phyloP scores from a whole-genome alignment of 2,113 vertebrate species.

The Planiliza haematocheilus region DNA sequence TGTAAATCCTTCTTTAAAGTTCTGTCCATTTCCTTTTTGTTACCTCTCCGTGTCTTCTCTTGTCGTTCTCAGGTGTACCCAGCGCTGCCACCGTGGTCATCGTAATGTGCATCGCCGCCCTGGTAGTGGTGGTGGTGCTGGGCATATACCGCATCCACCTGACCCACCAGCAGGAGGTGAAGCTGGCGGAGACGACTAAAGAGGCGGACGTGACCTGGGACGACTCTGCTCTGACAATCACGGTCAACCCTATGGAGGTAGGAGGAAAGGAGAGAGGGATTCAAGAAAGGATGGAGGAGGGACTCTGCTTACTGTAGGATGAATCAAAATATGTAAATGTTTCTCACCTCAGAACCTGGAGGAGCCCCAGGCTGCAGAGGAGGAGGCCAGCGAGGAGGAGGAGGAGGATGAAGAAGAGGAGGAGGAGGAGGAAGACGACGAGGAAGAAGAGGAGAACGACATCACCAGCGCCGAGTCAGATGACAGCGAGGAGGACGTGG shows the following conservation, averaged over 20 bases:
- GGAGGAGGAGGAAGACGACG: slow-evolving; percentile 88
- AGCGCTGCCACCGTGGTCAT: slow-evolving; percentile 89
- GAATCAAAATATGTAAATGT: too few species aligned
- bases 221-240: slow-evolving; percentile 93
- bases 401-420: slow-evolving; percentile 89
- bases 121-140: slow-evolving; percentile 89
- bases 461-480: slow-evolving; percentile 93
- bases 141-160: slow-evolving; percentile 89
- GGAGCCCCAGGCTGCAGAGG: slow-evolving; percentile 83
- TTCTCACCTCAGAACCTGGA: slow-evolving; percentile 85
- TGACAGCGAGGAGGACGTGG: slow-evolving; percentile 90
- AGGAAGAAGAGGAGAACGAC: slow-evolving; percentile 88
- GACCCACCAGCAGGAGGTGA: slow-evolving; percentile 85
- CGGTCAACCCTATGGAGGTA: slow-evolving; percentile 98
- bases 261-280: slow-evolving; percentile 8
- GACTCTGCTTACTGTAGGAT: too few species aligned
- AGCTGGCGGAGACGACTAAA: slow-evolving; percentile 80
- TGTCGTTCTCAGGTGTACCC: slow-evolving; percentile 84
- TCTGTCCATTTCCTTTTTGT: neutral
- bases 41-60: slow-evolving; percentile 5
- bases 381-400: slow-evolving; percentile 86
- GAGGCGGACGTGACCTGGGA: slow-evolving; percentile 91
- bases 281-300: neutral
- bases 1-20: too few species aligned
- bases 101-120: slow-evolving; percentile 89